These are phyloP conservation scores for Ecliptopera silaceata DNA, from an alignment of 2,888 invertebrate genomes.

Conservation along the genomic window DNA sequence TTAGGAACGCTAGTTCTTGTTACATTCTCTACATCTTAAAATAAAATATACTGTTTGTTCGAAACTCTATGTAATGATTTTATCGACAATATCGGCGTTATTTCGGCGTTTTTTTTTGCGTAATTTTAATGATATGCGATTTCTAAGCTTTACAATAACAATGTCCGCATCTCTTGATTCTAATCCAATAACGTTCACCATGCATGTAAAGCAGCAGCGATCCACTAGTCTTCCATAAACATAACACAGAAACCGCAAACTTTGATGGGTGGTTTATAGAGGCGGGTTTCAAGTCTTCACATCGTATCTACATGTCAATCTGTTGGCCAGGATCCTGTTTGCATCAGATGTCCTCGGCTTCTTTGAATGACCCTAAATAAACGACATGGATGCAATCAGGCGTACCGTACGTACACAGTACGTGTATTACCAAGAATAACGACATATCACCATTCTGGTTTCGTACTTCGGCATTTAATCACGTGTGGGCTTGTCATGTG, in stretches of 20 bases:
- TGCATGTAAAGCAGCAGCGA: slow-evolving; percentile 1
- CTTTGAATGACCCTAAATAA: slow-evolving; percentile 38
- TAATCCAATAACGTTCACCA: neutral
- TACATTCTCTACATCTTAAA: slow-evolving; percentile 5
- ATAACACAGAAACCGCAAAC: slow-evolving; percentile 45
- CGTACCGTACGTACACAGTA: slow-evolving; percentile 8
- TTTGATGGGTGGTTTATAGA: slow-evolving; percentile 46
- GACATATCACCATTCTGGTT: slow-evolving; percentile 30
- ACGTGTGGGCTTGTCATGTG: slow-evolving; percentile 30
- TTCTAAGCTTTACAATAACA: too few species aligned
- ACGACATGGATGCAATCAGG: slow-evolving; percentile 33
- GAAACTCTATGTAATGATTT: too few species aligned
- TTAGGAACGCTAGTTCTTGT: slow-evolving; percentile 40
- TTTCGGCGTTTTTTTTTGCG: neutral
- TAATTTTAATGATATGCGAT: too few species aligned
- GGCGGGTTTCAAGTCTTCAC: slow-evolving; percentile 33
- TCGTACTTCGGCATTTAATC: slow-evolving; percentile 29
- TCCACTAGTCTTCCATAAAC: slow-evolving; percentile 16
- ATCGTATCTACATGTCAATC: slow-evolving; percentile 50
- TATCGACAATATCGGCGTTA: neutral
- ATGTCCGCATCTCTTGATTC: neutral
- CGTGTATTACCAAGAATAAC: slow-evolving; percentile 22
- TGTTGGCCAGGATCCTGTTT: slow-evolving; percentile 41
- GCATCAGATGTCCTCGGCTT: slow-evolving; percentile 43
- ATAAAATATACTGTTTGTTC: neutral